Conservation (phyloP, 2,888 invertebrate species). For the Cryptophagus acutangulus region DNA sequence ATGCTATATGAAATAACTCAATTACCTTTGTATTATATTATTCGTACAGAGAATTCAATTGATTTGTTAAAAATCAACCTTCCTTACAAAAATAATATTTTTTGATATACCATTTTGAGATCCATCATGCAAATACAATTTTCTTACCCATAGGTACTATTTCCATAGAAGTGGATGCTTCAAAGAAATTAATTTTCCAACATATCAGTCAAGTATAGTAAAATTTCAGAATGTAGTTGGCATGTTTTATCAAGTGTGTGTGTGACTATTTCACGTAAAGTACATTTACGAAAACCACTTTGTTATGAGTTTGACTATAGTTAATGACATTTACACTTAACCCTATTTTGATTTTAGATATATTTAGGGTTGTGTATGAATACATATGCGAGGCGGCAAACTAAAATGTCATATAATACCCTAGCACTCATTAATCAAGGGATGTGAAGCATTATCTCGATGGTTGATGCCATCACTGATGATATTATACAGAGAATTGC, state of each 20-base stretch:
- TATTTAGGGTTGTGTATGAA: slow-evolving; percentile 30
- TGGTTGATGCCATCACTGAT: slow-evolving; percentile 26
- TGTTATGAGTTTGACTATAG: slow-evolving; percentile 30
- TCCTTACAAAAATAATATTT: too few relatives aligned
- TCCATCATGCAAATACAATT: too few relatives aligned
- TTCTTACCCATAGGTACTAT: too few relatives aligned
- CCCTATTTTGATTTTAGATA: slow-evolving; percentile 29
- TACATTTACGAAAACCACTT: slow-evolving; percentile 27
- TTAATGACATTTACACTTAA: slow-evolving; percentile 35
- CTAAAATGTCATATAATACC: slow-evolving; percentile 37
- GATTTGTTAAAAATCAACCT: too few relatives aligned
- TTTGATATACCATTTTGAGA: too few relatives aligned
- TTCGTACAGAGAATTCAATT: too few relatives aligned
- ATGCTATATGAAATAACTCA: slow-evolving; percentile 9
- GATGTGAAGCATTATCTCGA: slow-evolving; percentile 41
- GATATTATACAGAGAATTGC: slow-evolving; percentile 6
- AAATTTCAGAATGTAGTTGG: slow-evolving; percentile 11
- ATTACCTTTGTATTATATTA: slow-evolving; percentile 11
- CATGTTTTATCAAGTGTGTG: slow-evolving; percentile 20
- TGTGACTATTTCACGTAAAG: slow-evolving; percentile 20
- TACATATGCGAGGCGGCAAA: slow-evolving; percentile 32
- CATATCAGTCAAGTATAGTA: too few relatives aligned
- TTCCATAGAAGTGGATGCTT: neutral
- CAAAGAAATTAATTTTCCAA: slow-evolving; percentile 2
- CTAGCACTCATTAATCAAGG: slow-evolving; percentile 40